phyloP scores from a whole-genome alignment of 2,888 invertebrate genomes.

The Drosophila subsilvestris region DNA sequence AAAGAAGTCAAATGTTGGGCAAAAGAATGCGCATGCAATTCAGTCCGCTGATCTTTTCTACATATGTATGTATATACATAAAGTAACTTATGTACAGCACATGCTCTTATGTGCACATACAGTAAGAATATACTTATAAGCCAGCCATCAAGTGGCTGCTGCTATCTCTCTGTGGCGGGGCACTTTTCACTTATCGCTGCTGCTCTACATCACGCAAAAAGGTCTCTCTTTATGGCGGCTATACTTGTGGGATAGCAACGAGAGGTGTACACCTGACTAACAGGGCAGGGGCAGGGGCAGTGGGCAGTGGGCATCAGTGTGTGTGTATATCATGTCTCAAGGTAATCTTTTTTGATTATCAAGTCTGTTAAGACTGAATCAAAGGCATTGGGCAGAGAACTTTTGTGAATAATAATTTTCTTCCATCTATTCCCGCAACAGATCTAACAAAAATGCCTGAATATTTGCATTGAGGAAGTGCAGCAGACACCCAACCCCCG shows the following conservation, averaged over 20 bases:
- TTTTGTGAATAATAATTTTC: slow-evolving; percentile 23
- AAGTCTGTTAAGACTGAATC: slow-evolving; percentile 46
- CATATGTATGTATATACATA: slow-evolving; percentile 4
- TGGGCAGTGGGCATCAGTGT: slow-evolving; percentile 5
- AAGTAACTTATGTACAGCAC: background rate
- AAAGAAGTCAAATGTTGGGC: slow-evolving; percentile 71
- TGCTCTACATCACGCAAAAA: slow-evolving; percentile 55
- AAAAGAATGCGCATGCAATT: slow-evolving; percentile 41
- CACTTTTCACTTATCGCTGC: slow-evolving; percentile 66
- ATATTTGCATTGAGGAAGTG: slow-evolving; percentile 12
- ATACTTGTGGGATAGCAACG: background rate
- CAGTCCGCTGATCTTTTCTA: slow-evolving; percentile 16
- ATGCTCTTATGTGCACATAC: slow-evolving; percentile 8
- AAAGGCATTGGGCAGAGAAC: slow-evolving; percentile 4
- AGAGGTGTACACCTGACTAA: background rate
- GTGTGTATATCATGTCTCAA: slow-evolving; percentile 62
- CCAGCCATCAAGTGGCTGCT: slow-evolving; percentile 19
- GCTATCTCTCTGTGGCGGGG: slow-evolving; percentile 46
- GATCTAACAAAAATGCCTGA: slow-evolving; percentile 25
- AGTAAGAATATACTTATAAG: background rate
- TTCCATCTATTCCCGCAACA: background rate
- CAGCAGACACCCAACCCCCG: background rate
- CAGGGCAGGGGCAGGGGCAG: slow-evolving; percentile 7
- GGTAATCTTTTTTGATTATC: slow-evolving; percentile 69
- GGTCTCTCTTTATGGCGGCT: slow-evolving; percentile 41